Evolutionary conservation across 1,140 invertebrate species (phyloP).

Genomic region (Brachionus angularis): DNA sequence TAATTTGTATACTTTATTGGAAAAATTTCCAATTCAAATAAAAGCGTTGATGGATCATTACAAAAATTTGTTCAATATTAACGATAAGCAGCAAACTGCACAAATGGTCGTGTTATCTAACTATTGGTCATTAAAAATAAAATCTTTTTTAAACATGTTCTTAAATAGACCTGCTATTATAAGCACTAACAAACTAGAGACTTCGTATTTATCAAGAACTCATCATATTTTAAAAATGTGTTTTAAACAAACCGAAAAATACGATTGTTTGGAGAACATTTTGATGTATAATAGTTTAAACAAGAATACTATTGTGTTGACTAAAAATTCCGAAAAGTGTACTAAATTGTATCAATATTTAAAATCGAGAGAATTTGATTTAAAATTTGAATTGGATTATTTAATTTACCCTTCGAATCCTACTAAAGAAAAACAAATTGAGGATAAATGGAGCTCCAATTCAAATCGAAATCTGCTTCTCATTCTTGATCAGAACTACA

Average conservation of each 20-base stretch:
- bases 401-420: too few relatives aligned
- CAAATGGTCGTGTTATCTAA: conserved; percentile 1
- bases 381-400: too few relatives aligned
- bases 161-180: conserved; percentile 7
- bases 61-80: conserved; percentile 14
- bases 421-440: too few relatives aligned
- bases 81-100: background rate
- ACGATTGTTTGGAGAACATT: background rate
- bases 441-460: background rate
- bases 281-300: background rate
- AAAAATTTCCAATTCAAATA: conserved; percentile 38
- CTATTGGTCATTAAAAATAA: conserved; percentile 18
- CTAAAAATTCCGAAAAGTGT: too few relatives aligned
- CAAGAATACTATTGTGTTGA: too few relatives aligned
- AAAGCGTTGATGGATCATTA: conserved; percentile 23
- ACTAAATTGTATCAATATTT: too few relatives aligned
- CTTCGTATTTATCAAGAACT: background rate
- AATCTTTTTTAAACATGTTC: background rate
- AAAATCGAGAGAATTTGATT: too few relatives aligned
- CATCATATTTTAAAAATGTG: conserved; percentile 4
- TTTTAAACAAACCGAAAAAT: background rate
- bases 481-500: background rate
- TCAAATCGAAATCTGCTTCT: background rate
- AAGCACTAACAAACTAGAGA: conserved; percentile 32
- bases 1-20: background rate